Percentiles rank a stretch among this genome's conserved stretches.
phyloP scores from a whole-genome alignment of 30 jellyfish, hydroid and myxozoan species.

The Hydra vulgaris region DNA sequence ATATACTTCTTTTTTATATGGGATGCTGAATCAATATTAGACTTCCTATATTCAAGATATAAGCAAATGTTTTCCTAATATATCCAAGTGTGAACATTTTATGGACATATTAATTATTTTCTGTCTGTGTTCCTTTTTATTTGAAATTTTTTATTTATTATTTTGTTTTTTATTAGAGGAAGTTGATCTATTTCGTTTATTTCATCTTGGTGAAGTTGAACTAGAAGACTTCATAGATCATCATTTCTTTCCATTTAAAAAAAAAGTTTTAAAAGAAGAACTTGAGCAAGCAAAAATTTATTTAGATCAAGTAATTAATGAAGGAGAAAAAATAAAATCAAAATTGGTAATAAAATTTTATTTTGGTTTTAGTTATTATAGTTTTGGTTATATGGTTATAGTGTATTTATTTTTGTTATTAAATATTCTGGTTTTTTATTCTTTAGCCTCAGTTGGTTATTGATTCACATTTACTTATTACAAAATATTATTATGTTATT shows the following conservation, averaged over 20 bases:
- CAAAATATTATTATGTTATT: slow-evolving; percentile 32
- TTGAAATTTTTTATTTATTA: too few relatives aligned
- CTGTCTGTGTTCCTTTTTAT: too few relatives aligned
- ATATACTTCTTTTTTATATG: too few relatives aligned
- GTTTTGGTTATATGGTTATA: background rate
- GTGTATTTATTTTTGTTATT: background rate
- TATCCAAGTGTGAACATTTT: too few relatives aligned
- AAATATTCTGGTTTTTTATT: background rate
- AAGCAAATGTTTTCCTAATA: too few relatives aligned
- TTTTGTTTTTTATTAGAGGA: too few relatives aligned
- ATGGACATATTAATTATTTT: too few relatives aligned
- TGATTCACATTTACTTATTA: slow-evolving; percentile 38
- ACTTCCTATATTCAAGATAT: too few relatives aligned
- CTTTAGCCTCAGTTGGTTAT: slow-evolving; percentile 23
- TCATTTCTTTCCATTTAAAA: background rate
- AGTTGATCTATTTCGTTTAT: slow-evolving; percentile 25
- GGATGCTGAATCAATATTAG: too few relatives aligned
- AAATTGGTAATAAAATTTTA: slow-evolving; percentile 7
- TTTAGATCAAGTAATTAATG: slow-evolving; percentile 14
- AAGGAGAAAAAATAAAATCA: slow-evolving; percentile 13
- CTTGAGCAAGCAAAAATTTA: slow-evolving; percentile 19
- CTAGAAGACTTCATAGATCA: slow-evolving; percentile 23
- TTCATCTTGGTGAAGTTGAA: slow-evolving; percentile 41
- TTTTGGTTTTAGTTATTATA: too few relatives aligned
- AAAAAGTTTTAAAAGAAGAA: background rate